Evolutionary conservation across 1,140 invertebrate genomes (phyloP), one percentile per base, ranked within the genome.

Genomic region (Drosophila kohkoa): DNA sequence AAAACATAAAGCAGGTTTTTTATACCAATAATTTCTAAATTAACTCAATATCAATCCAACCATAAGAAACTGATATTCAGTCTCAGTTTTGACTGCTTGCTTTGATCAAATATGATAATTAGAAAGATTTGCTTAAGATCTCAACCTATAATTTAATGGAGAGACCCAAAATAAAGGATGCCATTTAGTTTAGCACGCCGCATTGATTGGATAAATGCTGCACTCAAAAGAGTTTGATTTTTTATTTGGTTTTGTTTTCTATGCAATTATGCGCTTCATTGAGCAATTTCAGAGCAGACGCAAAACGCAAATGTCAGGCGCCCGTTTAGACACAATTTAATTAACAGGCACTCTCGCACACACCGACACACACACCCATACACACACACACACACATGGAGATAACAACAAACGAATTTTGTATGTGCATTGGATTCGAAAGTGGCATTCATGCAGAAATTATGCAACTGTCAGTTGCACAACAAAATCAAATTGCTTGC

Each of bases 391-490:
- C 20, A 25, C 20, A 25, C 20, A 25, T 25, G 20, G 11, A 55
- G 28, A 32, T 5, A 11, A 72, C 66, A 75, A 75, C 73, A 75
- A 71, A 75, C 68, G 68, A 75, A 71, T 59, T 65, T 54, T 58
- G 77, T 70, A 52, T 57, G 64, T 79, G 71, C 86, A 77, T 62
- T 76, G 74, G 66, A 72, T 76, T 73, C 30, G 70, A 73, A 77
- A 77, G 77, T 68, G 63, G 71, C 81, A 89, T 73, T 81, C 81
- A 77, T 55, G 49, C 73, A 82, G 85, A 89, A 88, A 76, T 78
- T 68, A 78, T 88, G 83, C 81, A 85, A 90, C 85, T 89, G 85
- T 85, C 85, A 89, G 85, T 89, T 89, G 85, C 85, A 89, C 77
- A 83, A 83, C 80, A 79, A 88, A 83, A 82, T 87, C 79, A 75